phyloP scores from a whole-genome alignment of 2,888 invertebrate species.

The Tetranychus truncatus region DNA sequence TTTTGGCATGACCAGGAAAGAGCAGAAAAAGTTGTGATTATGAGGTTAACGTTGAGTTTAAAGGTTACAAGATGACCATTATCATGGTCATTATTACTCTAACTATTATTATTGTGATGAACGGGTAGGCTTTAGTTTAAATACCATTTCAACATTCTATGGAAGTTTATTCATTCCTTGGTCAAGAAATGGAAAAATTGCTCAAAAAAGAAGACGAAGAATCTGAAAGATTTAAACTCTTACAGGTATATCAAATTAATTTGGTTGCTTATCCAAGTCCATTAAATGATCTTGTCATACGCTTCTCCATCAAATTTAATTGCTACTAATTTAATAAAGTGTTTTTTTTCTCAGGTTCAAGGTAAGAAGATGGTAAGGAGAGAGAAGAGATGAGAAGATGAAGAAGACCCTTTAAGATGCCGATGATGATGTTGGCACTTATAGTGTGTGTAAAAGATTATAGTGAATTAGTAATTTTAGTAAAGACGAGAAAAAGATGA shows the following conservation, averaged over 20 bases:
- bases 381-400: background rate
- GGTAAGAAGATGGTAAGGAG: background rate
- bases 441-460: background rate
- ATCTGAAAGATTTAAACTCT: background rate
- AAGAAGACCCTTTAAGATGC: background rate
- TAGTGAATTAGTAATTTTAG: no score
- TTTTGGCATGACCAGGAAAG: background rate
- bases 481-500: no score
- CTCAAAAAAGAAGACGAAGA: background rate
- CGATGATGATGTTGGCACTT: background rate
- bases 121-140: background rate
- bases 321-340: conserved; percentile 1
- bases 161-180: no score
- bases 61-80: background rate
- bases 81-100: background rate
- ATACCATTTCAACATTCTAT: no score
- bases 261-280: background rate
- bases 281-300: background rate
- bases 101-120: background rate
- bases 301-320: background rate
- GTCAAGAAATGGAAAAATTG: no score
- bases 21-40: background rate
- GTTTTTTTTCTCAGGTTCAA: background rate
- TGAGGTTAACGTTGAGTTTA: background rate
- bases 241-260: background rate